These are phyloP conservation scores for Scaptodrosophila latifasciaeformis DNA, from an alignment of 2,888 invertebrate species.

Conservation along the genomic window DNA sequence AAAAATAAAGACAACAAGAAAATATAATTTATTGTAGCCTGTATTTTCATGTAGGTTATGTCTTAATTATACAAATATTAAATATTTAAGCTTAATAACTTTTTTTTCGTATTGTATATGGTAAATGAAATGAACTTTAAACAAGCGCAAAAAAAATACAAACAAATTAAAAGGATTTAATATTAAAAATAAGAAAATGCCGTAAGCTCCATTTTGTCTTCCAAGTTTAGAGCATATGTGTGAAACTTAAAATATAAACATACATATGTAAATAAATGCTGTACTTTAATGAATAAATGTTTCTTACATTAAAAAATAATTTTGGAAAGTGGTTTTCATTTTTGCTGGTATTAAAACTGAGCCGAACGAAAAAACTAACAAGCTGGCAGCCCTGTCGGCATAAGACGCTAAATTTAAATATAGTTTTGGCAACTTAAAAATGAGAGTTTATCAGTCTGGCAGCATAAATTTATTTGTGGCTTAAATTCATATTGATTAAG, in stretches of 20 bases:
- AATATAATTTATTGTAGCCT: constrained; percentile 57
- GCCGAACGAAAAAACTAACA: too few relatives aligned
- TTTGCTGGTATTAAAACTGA: too few relatives aligned
- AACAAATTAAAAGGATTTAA: neutral
- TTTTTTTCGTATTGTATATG: constrained; percentile 52
- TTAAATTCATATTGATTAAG: too few relatives aligned
- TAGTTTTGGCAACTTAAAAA: too few relatives aligned
- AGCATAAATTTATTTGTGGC: too few relatives aligned
- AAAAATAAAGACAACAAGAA: constrained; percentile 49
- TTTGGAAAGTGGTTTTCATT: too few relatives aligned
- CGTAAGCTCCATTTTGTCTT: constrained; percentile 44
- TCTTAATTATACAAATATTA: constrained; percentile 37
- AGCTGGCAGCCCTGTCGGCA: too few relatives aligned
- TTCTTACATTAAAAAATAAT: constrained; percentile 48
- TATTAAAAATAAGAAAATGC: neutral
- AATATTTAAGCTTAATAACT: constrained; percentile 35
- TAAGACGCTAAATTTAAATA: too few relatives aligned
- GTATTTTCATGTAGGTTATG: constrained; percentile 47
- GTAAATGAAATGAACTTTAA: constrained; percentile 31
- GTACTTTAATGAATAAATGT: constrained; percentile 56
- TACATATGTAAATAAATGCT: constrained; percentile 47
- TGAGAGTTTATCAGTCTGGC: too few relatives aligned
- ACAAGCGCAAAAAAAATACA: constrained; percentile 24
- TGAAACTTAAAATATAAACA: too few relatives aligned
- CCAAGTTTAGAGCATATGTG: constrained; percentile 48